Evolutionary conservation across 37 sponge, comb jelly and placozoan species (phyloP).

Genomic region (Dysidea cf. avara): DNA sequence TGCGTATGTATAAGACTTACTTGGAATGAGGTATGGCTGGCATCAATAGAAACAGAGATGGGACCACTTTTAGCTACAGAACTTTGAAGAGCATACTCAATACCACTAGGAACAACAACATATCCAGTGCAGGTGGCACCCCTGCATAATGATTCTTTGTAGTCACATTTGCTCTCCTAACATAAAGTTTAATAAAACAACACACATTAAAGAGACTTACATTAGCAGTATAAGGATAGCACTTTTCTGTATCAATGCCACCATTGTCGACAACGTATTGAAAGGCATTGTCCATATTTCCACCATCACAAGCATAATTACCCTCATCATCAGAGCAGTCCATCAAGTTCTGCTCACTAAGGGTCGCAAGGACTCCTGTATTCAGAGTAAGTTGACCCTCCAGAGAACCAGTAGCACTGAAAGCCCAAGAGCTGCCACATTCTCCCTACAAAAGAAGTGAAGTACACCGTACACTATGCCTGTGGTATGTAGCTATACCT

Average conservation of each 20-base stretch:
- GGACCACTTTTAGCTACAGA: slow-evolving; percentile 31
- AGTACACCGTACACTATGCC: too few species aligned
- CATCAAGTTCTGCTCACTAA: slow-evolving; percentile 87
- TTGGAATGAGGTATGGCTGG: slow-evolving; percentile 25
- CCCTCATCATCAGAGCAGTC: slow-evolving; percentile 84
- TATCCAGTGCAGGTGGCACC: slow-evolving; percentile 15
- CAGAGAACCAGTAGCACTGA: slow-evolving; percentile 81
- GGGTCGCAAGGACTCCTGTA: slow-evolving; percentile 56
- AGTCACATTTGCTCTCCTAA: neutral
- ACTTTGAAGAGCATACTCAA: slow-evolving; percentile 4
- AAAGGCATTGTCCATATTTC: slow-evolving; percentile 57
- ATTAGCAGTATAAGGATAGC: slow-evolving; percentile 70
- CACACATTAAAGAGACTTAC: slow-evolving; percentile 16
- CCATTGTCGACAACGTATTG: slow-evolving; percentile 74
- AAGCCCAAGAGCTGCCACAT: slow-evolving; percentile 87
- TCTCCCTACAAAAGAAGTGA: slow-evolving; percentile 46
- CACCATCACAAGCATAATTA: slow-evolving; percentile 83
- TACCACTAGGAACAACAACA: slow-evolving; percentile 8
- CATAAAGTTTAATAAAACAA: neutral
- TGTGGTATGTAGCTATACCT: too few species aligned
- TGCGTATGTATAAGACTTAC: too few species aligned
- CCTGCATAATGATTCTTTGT: neutral
- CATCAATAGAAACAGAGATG: slow-evolving; percentile 27
- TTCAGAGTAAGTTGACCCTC: slow-evolving; percentile 69
- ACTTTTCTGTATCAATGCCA: slow-evolving; percentile 76